A percentile compares a stretch with the other conserved stretches of the same genome.
Evolutionary conservation across 2,888 invertebrate species (phyloP).

Genomic region (Torymus aiolomorphi): DNA sequence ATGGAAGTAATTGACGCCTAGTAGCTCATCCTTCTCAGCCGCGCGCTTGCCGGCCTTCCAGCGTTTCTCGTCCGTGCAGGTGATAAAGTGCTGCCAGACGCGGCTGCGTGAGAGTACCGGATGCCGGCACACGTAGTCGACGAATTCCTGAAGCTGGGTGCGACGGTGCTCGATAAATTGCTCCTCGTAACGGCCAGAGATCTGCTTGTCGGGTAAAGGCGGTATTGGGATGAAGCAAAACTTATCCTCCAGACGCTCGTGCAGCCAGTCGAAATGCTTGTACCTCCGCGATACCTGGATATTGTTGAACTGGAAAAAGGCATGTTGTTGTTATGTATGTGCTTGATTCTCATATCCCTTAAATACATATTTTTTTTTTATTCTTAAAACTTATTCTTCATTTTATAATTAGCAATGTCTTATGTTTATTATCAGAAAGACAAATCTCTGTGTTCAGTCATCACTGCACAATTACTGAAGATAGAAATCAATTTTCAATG

Average conservation of each 20-base stretch:
- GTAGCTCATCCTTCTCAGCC: conserved; percentile 94
- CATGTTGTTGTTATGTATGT: too few relatives aligned
- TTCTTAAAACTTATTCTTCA: too few relatives aligned
- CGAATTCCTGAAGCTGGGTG: conserved; percentile 95
- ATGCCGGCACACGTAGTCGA: conserved; percentile 97
- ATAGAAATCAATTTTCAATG: too few relatives aligned
- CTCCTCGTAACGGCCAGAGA: conserved; percentile 97
- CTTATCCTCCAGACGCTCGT: conserved; percentile 94
- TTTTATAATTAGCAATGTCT: too few relatives aligned
- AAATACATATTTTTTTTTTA: too few relatives aligned
- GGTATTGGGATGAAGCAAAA: conserved; percentile 96
- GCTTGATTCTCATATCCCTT: too few relatives aligned
- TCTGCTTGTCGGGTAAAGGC: conserved; percentile 98
- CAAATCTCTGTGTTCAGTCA: too few relatives aligned
- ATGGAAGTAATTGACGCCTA: conserved; percentile 93
- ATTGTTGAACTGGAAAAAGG: conserved; percentile 83
- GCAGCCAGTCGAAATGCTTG: conserved; percentile 99
- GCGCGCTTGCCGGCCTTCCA: conserved; percentile 98
- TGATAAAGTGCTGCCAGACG: conserved; percentile 98
- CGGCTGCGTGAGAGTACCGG: conserved; percentile 94
- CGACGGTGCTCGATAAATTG: conserved; percentile 96
- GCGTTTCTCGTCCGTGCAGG: conserved; percentile 96
- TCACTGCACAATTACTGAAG: too few relatives aligned
- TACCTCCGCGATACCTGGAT: conserved; percentile 95
- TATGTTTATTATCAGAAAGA: too few relatives aligned